These are phyloP conservation scores for Drosophila bocqueti DNA, from an alignment of 1,140 invertebrate species.

Conservation along the genomic window DNA sequence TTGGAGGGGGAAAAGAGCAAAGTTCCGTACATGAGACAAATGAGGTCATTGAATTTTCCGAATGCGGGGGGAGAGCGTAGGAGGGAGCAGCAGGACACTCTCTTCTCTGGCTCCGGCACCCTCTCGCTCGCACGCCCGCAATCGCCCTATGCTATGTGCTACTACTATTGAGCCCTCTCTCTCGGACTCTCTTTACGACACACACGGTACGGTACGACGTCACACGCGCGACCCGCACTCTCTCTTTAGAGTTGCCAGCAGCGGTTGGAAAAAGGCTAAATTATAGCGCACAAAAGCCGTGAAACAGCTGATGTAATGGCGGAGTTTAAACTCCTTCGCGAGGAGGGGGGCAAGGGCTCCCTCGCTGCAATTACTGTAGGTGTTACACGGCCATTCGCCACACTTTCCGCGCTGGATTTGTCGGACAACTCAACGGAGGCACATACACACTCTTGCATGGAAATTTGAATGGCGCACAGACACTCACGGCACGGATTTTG, in stretches of 20 bases:
- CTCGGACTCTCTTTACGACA: not conserved
- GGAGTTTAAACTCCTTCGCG: slow-evolving; percentile 5
- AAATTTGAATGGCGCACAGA: slow-evolving; percentile 57
- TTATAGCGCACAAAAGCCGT: slow-evolving; percentile 34
- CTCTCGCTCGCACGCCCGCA: slow-evolving; percentile 25
- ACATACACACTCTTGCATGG: slow-evolving; percentile 27
- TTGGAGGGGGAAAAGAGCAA: slow-evolving; percentile 43
- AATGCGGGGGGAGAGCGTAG: slow-evolving; percentile 29
- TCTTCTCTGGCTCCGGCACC: slow-evolving; percentile 26
- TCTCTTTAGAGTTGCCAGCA: slow-evolving; percentile 25
- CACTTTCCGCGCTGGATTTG: slow-evolving; percentile 16
- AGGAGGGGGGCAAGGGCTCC: not conserved
- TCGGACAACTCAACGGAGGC: slow-evolving; percentile 23
- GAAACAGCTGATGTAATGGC: slow-evolving; percentile 45
- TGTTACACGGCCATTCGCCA: slow-evolving; percentile 3
- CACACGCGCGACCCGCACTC: slow-evolving; percentile 53
- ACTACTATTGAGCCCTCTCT: slow-evolving; percentile 44
- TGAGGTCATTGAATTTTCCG: slow-evolving; percentile 82
- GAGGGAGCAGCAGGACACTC: slow-evolving; percentile 50
- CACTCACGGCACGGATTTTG: slow-evolving; percentile 33
- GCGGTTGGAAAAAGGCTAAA: slow-evolving; percentile 25
- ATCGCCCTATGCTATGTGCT: slow-evolving; percentile 43
- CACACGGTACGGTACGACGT: not conserved
- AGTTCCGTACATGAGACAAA: slow-evolving; percentile 75
- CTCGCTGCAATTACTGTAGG: not conserved